Evolutionary conservation across 2,113 vertebrate genomes (phyloP), one percentile per base, ranked within the genome.

Genomic region (Empidonax traillii): DNA sequence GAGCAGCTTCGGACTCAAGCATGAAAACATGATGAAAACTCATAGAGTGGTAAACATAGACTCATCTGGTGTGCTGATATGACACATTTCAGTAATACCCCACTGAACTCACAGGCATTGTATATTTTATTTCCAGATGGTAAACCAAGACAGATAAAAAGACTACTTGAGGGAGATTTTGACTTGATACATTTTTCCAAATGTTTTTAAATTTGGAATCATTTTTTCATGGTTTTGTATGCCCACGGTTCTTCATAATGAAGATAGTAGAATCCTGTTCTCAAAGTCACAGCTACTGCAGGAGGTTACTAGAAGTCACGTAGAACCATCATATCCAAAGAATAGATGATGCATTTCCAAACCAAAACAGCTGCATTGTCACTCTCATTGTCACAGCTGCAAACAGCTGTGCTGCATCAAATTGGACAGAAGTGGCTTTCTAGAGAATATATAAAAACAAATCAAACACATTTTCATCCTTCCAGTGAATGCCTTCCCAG

Each of bases 101-200:
- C 28, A 76, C 44, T 74, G 37, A 84, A 89, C n/a, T 67, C 41
- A 66, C 8, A 33, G 10, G 2, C 5, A 37, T 8, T 12, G 16
- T 12, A 10, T 14, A 52, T 53, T 61, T 85, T 25, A 71, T 67
- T 66, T 67, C 80, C 49, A 49, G 16, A 4, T 74, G 39, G 25
- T 44, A 68, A 55, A n/a, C 9, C 67, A 63, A 47, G 9, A 37
- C 2, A 83, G 19, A 39, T 31, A 3, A 21, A 67, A 87, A 61
- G n/a, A 3, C 4, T 63, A 21, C 4, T 31, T 66, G 24, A 55
- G 9, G 10, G 3, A 0, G 0, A 17, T 82, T 58, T 74, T 79
- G 1, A 41, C 33, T 37, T 43, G 3, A 7, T 12, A 37, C 28
- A 18, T 88, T 79, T 81, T 39, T 14, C 30, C 5, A 37, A n/a